phyloP scores from a whole-genome alignment of 2,113 vertebrate genomes.

The Talpa occidentalis region DNA sequence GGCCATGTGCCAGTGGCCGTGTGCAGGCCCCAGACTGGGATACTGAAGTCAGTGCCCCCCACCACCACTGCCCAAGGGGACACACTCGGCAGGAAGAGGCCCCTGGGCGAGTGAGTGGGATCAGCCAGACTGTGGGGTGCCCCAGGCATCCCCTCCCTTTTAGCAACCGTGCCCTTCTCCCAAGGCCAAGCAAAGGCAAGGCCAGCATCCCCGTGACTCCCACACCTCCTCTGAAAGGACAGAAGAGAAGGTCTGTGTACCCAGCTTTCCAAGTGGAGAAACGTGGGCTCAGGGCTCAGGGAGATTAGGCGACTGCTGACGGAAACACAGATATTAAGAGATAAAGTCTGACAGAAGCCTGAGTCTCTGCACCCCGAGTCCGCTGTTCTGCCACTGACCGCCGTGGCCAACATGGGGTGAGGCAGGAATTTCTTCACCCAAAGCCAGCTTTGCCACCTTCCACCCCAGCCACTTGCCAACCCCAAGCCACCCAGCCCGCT shows the following conservation, averaged over 20 bases:
- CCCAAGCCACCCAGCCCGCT: rapidly evolving
- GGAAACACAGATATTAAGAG: neutral
- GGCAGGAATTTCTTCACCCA: neutral
- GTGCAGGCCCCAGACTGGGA: rapidly evolving
- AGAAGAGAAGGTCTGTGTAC: neutral
- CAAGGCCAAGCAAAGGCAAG: neutral
- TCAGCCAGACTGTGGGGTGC: rapidly evolving
- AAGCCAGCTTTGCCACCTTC: neutral
- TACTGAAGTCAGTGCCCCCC: rapidly evolving
- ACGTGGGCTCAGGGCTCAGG: neutral
- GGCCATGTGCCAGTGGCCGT: rapidly evolving
- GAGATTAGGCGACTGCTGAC: neutral
- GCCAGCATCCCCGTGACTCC: neutral
- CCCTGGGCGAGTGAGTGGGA: rapidly evolving
- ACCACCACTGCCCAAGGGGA: neutral
- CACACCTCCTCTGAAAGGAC: neutral
- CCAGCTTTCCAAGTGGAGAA: neutral
- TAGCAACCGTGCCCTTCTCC: neutral
- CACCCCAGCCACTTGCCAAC: neutral
- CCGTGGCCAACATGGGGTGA: neutral
- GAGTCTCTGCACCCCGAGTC: neutral
- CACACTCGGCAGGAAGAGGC: rapidly evolving
- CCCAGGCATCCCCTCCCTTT: neutral
- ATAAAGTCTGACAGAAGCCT: neutral
- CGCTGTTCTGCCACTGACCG: neutral